These are phyloP conservation scores for Rallus limicola DNA, from an alignment of 2,113 vertebrate genomes.

Conservation along the genomic window DNA sequence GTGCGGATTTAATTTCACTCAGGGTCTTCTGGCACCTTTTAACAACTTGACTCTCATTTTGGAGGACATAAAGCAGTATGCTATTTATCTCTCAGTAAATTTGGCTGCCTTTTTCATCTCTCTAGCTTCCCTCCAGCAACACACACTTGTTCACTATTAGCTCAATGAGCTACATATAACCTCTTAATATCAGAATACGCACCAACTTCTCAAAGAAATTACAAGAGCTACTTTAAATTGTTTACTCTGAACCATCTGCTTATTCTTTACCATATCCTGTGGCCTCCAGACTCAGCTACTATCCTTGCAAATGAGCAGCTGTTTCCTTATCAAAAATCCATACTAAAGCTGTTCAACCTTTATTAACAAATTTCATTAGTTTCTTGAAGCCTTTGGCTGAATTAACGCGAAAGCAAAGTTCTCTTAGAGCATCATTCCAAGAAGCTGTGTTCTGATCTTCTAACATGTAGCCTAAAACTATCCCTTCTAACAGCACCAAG, in stretches of 20 bases:
- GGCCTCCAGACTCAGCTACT: constrained; percentile 57
- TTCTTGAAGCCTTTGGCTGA: constrained; percentile 33
- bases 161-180: constrained; percentile 9
- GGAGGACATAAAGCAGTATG: neutral
- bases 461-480: neutral
- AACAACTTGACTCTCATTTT: neutral
- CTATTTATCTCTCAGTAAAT: neutral
- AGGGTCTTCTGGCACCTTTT: neutral
- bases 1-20: neutral
- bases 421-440: constrained; percentile 26
- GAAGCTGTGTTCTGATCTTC: neutral
- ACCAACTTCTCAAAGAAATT: constrained; percentile 52
- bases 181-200: neutral
- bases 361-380: constrained; percentile 65
- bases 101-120: neutral
- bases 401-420: constrained; percentile 21
- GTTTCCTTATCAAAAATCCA: constrained; percentile 71
- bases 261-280: constrained; percentile 47
- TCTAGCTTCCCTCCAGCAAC: neutral
- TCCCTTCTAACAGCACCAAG: neutral
- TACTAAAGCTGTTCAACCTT: constrained; percentile 54
- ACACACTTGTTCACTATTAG: neutral
- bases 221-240: constrained; percentile 50
- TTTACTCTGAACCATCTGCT: constrained; percentile 73
- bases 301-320: constrained; percentile 66